phyloP scores from a whole-genome alignment of 2,888 invertebrate genomes.

The Nudaria mundana region DNA sequence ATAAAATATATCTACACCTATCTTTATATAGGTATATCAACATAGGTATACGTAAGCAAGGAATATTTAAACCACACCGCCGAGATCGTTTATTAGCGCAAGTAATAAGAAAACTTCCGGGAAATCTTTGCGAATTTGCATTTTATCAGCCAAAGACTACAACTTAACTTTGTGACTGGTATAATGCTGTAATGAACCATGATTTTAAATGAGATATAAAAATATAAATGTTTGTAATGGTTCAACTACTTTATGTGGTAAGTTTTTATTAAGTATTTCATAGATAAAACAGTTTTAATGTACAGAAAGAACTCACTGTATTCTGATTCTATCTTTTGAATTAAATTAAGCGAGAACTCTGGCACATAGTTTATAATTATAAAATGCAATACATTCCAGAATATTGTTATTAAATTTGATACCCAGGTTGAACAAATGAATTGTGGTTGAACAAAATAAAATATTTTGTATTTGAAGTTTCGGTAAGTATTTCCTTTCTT shows the following conservation, averaged over 20 bases:
- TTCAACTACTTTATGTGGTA: background rate
- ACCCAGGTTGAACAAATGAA: no score
- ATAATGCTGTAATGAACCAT: conserved; percentile 26
- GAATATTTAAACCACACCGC: conserved; percentile 31
- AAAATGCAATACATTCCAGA: no score
- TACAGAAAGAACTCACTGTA: no score
- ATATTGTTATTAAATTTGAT: no score
- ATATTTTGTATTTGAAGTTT: no score
- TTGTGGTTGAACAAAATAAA: no score
- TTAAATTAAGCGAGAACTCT: no score
- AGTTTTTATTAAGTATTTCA: background rate
- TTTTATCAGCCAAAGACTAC: conserved; percentile 74
- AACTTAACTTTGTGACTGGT: conserved; percentile 56
- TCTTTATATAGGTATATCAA: background rate
- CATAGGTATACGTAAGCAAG: background rate
- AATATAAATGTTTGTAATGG: background rate
- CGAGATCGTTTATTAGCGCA: conserved; percentile 69
- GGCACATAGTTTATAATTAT: no score
- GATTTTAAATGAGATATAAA: background rate
- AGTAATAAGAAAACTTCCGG: conserved; percentile 76
- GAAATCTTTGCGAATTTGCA: conserved; percentile 73
- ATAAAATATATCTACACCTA: no score
- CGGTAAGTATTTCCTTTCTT: no score
- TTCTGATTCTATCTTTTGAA: no score
- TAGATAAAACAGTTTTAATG: background rate